phyloP scores from a whole-genome alignment of 1,140 invertebrate species.

The Papilio polytes region DNA sequence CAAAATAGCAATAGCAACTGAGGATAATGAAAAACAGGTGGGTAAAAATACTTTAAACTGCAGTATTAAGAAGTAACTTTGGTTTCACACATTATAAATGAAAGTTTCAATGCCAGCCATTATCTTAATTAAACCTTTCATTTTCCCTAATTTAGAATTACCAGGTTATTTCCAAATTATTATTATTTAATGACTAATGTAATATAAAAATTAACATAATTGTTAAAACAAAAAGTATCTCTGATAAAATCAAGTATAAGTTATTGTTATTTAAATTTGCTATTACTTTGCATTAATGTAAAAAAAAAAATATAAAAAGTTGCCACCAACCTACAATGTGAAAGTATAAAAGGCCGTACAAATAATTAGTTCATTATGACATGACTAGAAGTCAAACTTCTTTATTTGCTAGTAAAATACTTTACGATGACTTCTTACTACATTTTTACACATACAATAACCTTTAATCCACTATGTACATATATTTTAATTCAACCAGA shows the following conservation, averaged over 20 bases:
- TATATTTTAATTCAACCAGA: constrained; percentile 87
- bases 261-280: background rate
- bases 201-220: background rate
- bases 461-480: constrained; percentile 47
- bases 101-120: background rate
- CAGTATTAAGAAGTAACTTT: background rate
- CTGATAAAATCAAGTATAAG: background rate
- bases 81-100: background rate
- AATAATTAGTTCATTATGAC: constrained; percentile 5
- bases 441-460: constrained; percentile 43
- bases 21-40: background rate
- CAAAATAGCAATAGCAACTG: background rate
- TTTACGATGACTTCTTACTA: constrained; percentile 30
- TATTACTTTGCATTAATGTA: background rate
- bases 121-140: background rate
- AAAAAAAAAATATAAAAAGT: background rate
- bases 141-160: background rate
- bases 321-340: background rate
- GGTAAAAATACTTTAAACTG: background rate
- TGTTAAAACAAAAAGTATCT: background rate
- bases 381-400: constrained; percentile 38
- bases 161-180: background rate
- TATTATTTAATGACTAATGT: background rate
- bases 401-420: constrained; percentile 35
- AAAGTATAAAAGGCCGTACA: constrained; percentile 6